Evolutionary conservation across 2,113 vertebrate genomes (phyloP).

Genomic region (Crypturellus undulatus): DNA sequence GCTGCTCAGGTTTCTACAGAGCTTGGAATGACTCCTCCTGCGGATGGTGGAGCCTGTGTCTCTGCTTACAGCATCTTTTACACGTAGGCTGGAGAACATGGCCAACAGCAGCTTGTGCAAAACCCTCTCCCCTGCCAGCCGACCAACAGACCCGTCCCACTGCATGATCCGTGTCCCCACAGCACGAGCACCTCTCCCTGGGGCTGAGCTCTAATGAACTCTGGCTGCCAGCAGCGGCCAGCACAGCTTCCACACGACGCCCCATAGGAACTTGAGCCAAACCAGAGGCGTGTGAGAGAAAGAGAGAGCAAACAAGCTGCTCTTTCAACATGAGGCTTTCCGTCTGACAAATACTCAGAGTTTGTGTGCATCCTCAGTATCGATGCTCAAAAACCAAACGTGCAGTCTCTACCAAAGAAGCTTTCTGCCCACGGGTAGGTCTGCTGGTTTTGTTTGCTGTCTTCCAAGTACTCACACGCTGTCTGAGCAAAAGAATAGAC

Average conservation of each 20-base stretch:
- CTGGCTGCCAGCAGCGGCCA: neutral
- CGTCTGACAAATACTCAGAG: neutral
- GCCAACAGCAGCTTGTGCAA: neutral
- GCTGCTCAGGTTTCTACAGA: neutral
- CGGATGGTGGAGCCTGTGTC: accelerated
- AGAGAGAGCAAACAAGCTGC: neutral
- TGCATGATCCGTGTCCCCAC: accelerated
- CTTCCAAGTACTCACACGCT: neutral
- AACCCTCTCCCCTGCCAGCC: neutral
- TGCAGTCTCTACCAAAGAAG: neutral
- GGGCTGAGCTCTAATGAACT: neutral
- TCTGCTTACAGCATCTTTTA: neutral
- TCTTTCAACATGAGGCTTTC: neutral
- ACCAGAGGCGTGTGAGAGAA: neutral
- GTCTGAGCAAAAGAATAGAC: neutral
- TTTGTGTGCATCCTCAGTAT: neutral
- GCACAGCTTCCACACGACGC: neutral
- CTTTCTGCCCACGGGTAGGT: neutral
- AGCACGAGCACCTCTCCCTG: accelerated
- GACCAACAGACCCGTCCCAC: neutral
- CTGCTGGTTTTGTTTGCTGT: neutral
- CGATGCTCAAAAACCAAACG: neutral
- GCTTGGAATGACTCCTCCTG: neutral
- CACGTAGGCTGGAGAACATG: accelerated
- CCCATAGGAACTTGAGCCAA: neutral